Percentiles rank a stretch among this genome's conserved stretches.
Evolutionary conservation across 2,888 invertebrate genomes (phyloP).

Genomic region (Ormyrus thymus): DNA sequence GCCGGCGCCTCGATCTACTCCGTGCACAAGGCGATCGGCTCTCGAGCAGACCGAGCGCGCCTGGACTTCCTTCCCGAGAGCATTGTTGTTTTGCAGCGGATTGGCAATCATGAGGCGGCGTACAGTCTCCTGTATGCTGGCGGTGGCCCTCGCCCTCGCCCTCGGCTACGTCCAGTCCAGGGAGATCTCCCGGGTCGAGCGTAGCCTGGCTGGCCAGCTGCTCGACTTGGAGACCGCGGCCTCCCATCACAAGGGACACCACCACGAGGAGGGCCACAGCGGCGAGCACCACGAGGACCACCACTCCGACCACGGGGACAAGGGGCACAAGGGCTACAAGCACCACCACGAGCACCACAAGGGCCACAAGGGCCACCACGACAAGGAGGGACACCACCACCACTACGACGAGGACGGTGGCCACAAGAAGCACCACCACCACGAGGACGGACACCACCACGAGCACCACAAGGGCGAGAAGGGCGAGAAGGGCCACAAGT

Average conservation of each 20-base stretch:
- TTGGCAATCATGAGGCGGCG: constrained; percentile 32
- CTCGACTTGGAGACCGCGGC: constrained; percentile 78
- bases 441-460: constrained; percentile 81
- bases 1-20: constrained; percentile 58
- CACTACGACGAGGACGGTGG: constrained; percentile 80
- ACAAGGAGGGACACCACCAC: constrained; percentile 81
- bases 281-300: constrained; percentile 82
- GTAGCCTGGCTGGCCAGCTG: not conserved
- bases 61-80: not conserved
- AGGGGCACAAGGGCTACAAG: constrained; percentile 84
- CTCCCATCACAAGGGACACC: constrained; percentile 72
- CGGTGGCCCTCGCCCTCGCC: constrained; percentile 17
- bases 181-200: not conserved
- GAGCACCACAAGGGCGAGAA: constrained; percentile 82
- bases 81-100: not conserved
- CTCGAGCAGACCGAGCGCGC: constrained; percentile 16
- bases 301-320: constrained; percentile 81
- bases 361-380: constrained; percentile 84
- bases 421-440: constrained; percentile 80
- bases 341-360: constrained; percentile 82
- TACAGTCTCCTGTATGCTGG: constrained; percentile 30
- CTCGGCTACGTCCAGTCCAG: constrained; percentile 1
- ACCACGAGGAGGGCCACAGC: constrained; percentile 81
- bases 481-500: constrained; percentile 82
- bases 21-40: constrained; percentile 60